These are phyloP conservation scores for Silurus meridionalis DNA, from an alignment of 2,113 vertebrate species.

Conservation along the genomic window DNA sequence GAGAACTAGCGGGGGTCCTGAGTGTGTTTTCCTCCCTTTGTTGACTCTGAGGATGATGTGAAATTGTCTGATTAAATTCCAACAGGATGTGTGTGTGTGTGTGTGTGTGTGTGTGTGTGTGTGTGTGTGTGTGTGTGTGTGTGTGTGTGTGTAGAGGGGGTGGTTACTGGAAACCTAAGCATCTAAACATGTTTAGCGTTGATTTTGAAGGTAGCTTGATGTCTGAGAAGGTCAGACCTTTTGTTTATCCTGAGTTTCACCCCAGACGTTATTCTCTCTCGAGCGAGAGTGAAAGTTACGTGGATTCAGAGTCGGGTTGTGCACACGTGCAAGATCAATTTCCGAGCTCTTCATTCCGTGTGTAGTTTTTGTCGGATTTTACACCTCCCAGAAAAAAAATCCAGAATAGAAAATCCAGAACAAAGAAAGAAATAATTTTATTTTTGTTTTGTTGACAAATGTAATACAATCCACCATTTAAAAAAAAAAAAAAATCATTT, in stretches of 20 bases:
- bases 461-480: not conserved
- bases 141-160: too few species aligned
- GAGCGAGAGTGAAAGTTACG: not conserved
- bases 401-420: not conserved
- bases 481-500: not conserved
- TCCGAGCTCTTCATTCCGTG: not conserved
- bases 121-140: not conserved
- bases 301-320: not conserved
- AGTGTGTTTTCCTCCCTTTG: not conserved
- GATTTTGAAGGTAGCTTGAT: not conserved
- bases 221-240: not conserved
- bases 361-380: too few species aligned
- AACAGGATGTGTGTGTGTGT: not conserved
- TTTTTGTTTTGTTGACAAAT: not conserved
- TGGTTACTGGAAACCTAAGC: not conserved
- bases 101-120: not conserved
- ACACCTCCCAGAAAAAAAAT: too few species aligned
- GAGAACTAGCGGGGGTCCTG: not conserved
- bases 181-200: not conserved
- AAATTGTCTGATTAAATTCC: not conserved
- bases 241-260: not conserved
- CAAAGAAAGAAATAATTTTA: too few species aligned
- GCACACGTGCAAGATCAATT: not conserved
- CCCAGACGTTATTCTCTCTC: not conserved
- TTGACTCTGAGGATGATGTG: not conserved